Conservation (phyloP, 2,113 vertebrate species). For the Clarias macrocephalus region DNA sequence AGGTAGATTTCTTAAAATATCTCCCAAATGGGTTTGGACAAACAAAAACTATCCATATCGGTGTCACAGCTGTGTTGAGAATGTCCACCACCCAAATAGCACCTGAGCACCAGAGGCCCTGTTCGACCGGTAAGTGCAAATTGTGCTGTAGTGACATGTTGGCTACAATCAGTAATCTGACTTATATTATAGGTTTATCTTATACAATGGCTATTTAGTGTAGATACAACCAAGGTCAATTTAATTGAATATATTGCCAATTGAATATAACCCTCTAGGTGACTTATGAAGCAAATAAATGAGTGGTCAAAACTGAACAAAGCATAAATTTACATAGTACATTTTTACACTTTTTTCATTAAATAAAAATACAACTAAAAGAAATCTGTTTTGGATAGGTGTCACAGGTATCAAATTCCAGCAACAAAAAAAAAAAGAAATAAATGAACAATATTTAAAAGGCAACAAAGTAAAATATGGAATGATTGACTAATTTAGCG, state of each 20-base stretch:
- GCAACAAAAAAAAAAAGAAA: not conserved
- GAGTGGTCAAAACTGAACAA: not conserved
- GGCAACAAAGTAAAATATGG: not conserved
- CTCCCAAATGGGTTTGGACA: not conserved
- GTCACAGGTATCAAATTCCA: not conserved
- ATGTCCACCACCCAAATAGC: not conserved
- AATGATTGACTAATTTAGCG: slow-evolving; percentile 2
- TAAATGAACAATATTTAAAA: not conserved
- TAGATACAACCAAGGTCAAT: not conserved
- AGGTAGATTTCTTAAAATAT: not conserved
- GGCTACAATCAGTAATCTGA: not conserved
- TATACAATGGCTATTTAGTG: not conserved
- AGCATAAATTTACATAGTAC: not conserved
- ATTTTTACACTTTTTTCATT: not conserved
- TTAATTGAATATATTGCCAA: not conserved
- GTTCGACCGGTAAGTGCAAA: not conserved
- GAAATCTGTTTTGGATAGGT: not conserved
- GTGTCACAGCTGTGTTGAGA: not conserved
- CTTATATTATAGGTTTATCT: not conserved
- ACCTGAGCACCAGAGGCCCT: not conserved
- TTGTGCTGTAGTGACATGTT: not conserved
- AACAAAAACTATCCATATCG: not conserved
- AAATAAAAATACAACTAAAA: not conserved
- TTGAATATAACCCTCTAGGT: not conserved
- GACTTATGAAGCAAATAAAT: not conserved